Evolutionary conservation across 2,797 vertebrate species (phyloP).

Genomic region (Hyperoplus immaculatus): DNA sequence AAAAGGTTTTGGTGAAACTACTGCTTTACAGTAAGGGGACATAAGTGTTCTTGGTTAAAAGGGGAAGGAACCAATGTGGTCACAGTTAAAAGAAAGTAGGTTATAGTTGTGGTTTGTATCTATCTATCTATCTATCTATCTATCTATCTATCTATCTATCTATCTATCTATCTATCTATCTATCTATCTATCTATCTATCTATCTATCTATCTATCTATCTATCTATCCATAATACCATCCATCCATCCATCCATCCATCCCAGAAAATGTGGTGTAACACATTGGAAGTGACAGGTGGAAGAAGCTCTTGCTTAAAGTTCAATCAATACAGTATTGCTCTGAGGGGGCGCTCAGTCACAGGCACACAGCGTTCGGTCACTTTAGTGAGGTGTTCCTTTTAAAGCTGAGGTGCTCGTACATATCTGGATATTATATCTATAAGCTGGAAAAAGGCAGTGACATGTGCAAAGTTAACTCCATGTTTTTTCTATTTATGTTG

Average conservation of each 20-base stretch:
- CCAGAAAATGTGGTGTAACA: constrained; percentile 48
- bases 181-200: too few species aligned
- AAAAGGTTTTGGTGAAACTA: background rate
- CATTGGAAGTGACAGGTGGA: constrained; percentile 63
- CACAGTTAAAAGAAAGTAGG: background rate
- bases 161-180: too few species aligned
- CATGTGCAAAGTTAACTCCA: background rate
- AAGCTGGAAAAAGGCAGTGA: background rate
- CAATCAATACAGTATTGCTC: constrained; percentile 47
- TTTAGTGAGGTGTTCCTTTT: constrained; percentile 19
- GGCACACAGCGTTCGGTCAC: constrained; percentile 21
- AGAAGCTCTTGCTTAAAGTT: constrained; percentile 40
- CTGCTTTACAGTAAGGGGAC: too few species aligned
- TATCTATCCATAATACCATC: too few species aligned
- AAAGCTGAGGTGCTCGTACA: constrained; percentile 10
- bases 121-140: too few species aligned
- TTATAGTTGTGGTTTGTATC: too few species aligned
- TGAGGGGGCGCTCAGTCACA: background rate
- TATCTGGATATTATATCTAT: too few species aligned
- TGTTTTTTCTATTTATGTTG: background rate
- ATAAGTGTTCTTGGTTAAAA: background rate
- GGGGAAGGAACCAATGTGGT: background rate
- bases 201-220: too few species aligned
- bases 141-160: too few species aligned
- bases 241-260: constrained; percentile 9